A percentile compares a stretch with the other conserved stretches of the same genome.
phyloP scores from a whole-genome alignment of 2,888 invertebrate species.

The Scaptomyza polygonia region DNA sequence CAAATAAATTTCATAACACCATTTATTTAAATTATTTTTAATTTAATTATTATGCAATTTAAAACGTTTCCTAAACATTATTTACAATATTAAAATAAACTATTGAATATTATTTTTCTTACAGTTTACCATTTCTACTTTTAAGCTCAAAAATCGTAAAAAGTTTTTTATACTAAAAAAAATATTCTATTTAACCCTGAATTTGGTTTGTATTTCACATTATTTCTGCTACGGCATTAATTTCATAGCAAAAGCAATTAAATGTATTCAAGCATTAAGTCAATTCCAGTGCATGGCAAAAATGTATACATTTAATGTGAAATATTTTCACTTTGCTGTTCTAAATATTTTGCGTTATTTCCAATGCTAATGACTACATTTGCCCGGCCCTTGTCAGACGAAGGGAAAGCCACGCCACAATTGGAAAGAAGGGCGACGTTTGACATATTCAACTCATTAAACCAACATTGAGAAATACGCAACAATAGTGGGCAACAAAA shows the following conservation, averaged over 20 bases:
- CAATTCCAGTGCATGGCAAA: not conserved
- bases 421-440: conserved; percentile 42
- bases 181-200: not conserved
- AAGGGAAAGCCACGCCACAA: not conserved
- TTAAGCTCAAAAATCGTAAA: too few relatives aligned
- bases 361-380: conserved; percentile 69
- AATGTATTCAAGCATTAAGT: not conserved
- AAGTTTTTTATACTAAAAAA: not conserved
- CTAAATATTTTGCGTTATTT: conserved; percentile 67
- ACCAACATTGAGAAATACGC: conserved; percentile 54
- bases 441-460: conserved; percentile 80
- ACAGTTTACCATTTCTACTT: too few relatives aligned
- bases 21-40: too few relatives aligned
- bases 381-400: conserved; percentile 31
- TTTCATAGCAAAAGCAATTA: not conserved
- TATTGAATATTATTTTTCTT: too few relatives aligned
- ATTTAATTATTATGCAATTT: too few relatives aligned
- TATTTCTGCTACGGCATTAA: not conserved
- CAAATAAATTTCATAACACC: too few relatives aligned
- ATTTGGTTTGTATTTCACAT: not conserved
- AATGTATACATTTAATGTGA: conserved; percentile 8
- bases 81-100: too few relatives aligned
- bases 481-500: conserved; percentile 47
- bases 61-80: too few relatives aligned
- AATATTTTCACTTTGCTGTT: conserved; percentile 13